Base-by-base conservation (phyloP, 2,797 vertebrate species). In the Tapera naevia region DNA sequence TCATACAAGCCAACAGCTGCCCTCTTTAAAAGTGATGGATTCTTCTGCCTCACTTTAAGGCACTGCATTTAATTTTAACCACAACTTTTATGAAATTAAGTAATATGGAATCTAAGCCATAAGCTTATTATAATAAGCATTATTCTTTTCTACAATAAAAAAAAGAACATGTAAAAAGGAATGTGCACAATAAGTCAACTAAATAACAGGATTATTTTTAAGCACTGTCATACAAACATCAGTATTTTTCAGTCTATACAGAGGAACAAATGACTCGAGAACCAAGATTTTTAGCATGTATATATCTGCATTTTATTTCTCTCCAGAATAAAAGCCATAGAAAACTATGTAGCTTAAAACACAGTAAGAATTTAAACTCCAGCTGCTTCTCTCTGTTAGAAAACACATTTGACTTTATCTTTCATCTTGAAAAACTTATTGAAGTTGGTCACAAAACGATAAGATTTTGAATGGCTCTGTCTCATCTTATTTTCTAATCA, bases 371-470 rank as follows among this genome's bases (percentile, higher is more conserved):
- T 16, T 79, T 80, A 57, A 72, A 91, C 33, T 81, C 14, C 66
- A 73, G 2, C 21, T 54, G 6, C 22, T 94, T 91, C 80, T 78
- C 17, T 64, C 43, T 60, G 33, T 39, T 53, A 71, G 45, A 43
- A 93, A 69, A 35, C 41, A 46, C 25, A 32, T 45, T 14, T 64
- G 80, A 51, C 27, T 93, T 87, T 50, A 88, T 71, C 81, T 54
- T 92, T 86, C 51, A 48, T 96, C 86, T 85, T 90, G 53, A 90
- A 94, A 91, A 90, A 54, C 51, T 84, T 61, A 21, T 45, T 78
- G 22, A 74, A 51, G 71, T 82, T 86, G 73, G 30, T 73, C 50
- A 53, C 71, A 76, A 91, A 86, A 5, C 0, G 17, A 32, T 89
- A 82, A 61, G 48, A 73, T 67, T 90, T 92, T 88, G 37, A 79